phyloP scores from a whole-genome alignment of 2,797 vertebrate species.

The Acanthurus tractus region DNA sequence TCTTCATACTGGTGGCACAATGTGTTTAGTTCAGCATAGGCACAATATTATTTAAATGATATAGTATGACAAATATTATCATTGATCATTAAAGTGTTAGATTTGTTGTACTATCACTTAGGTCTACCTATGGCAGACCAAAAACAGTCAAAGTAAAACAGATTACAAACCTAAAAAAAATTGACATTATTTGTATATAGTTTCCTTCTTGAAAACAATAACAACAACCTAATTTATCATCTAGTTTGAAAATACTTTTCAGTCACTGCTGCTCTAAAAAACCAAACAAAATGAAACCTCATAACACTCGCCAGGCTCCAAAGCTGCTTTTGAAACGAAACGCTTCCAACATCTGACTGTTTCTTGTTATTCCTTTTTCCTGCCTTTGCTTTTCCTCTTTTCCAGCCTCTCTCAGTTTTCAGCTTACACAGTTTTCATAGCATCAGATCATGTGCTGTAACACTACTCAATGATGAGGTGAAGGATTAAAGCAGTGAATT shows the following conservation, averaged over 20 bases:
- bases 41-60: too few species aligned
- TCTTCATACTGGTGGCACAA: too few species aligned
- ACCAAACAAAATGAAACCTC: background rate
- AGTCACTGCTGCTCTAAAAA: background rate
- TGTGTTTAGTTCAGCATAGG: too few species aligned
- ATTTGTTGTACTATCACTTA: too few species aligned
- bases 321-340: background rate
- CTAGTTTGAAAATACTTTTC: background rate
- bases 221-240: background rate
- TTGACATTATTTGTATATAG: background rate
- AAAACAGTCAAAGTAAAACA: too few species aligned
- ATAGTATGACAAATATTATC: too few species aligned
- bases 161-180: too few species aligned
- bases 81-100: too few species aligned
- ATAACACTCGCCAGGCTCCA: too few species aligned
- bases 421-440: background rate
- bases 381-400: background rate
- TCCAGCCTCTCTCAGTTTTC: background rate
- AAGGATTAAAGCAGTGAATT: constrained; percentile 20
- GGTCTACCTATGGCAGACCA: too few species aligned
- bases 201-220: background rate
- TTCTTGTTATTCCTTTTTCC: background rate
- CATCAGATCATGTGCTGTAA: constrained; percentile 5
- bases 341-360: background rate
- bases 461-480: background rate